Conservation (phyloP, 2,113 vertebrate genomes). For the Peromyscus maniculatus region DNA sequence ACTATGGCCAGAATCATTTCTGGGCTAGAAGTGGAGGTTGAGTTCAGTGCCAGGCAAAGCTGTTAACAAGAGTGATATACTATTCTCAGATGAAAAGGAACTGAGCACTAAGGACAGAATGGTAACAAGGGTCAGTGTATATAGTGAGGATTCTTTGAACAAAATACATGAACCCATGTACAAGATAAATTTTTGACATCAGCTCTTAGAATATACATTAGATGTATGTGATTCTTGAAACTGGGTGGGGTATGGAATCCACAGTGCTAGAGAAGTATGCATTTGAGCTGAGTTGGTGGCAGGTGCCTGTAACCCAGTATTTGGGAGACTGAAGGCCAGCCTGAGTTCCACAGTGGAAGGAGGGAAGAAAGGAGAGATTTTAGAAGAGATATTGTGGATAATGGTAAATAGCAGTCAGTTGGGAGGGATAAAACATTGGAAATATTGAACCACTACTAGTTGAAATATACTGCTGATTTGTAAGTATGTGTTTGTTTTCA, state of each 20-base stretch:
- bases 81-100: background rate
- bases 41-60: background rate
- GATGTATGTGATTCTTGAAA: background rate
- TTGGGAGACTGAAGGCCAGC: background rate
- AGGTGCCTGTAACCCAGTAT: background rate
- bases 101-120: background rate
- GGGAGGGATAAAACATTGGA: background rate
- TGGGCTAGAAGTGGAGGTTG: background rate
- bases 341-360: background rate
- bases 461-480: background rate
- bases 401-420: background rate
- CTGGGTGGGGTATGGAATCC: background rate
- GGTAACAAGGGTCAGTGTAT: background rate
- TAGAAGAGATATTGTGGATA: background rate
- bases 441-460: background rate
- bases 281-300: background rate
- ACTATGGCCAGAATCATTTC: background rate
- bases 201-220: slow-evolving; percentile 33
- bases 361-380: background rate
- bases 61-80: background rate
- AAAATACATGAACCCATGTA: background rate
- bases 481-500: slow-evolving; percentile 21
- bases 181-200: background rate
- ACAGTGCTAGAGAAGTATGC: background rate
- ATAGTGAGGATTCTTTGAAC: background rate